Conservation (phyloP, 30 jellyfish, hydroid and myxozoan species). For the Catostylus mosaicus region DNA sequence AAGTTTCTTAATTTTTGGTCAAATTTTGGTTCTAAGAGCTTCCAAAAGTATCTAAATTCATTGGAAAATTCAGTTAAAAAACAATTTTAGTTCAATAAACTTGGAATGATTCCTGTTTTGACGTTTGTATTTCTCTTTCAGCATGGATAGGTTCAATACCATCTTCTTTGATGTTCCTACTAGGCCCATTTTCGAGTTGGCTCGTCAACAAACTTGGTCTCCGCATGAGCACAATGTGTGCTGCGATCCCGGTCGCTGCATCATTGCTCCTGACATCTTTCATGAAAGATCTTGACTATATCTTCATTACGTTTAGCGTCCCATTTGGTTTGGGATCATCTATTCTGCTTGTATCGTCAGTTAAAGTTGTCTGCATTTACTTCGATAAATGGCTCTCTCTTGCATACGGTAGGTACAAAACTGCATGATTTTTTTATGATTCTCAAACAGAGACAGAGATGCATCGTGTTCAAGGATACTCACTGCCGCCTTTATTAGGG, state of each 20-base stretch:
- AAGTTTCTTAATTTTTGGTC: too few species aligned
- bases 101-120: not conserved
- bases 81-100: too few species aligned
- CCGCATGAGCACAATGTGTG: constrained; percentile 27
- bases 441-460: too few species aligned
- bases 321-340: constrained; percentile 47
- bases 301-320: constrained; percentile 53
- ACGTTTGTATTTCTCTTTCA: not conserved
- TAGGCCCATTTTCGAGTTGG: constrained; percentile 44
- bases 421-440: too few species aligned
- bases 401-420: constrained; percentile 40
- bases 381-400: constrained; percentile 39
- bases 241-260: constrained; percentile 33
- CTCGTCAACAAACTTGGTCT: constrained; percentile 22
- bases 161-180: constrained; percentile 11
- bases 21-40: too few species aligned
- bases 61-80: too few species aligned
- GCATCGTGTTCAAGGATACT: too few species aligned
- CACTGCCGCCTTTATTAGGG: too few species aligned
- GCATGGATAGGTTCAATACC: constrained; percentile 66
- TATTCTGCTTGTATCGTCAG: constrained; percentile 21
- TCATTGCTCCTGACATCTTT: constrained; percentile 55
- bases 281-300: constrained; percentile 9
- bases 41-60: too few species aligned
- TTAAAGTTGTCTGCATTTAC: constrained; percentile 14